Evolutionary conservation across 2,888 invertebrate species (phyloP), one percentile per base, ranked within the genome.

Genomic region (Leucophora obtusa): DNA sequence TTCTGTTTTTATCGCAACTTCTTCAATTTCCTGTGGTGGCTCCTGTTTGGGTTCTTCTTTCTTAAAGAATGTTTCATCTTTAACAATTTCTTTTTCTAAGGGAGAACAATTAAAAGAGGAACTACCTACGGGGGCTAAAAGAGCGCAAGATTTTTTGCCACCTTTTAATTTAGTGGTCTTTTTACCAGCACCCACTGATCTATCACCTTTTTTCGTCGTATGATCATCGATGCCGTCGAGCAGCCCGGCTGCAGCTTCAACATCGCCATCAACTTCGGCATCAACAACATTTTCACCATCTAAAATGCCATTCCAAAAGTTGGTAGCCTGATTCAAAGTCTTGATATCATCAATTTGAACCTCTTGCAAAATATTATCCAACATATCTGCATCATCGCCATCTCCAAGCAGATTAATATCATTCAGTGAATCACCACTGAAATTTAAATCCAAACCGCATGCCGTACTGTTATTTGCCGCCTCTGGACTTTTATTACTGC

Each of bases 251-350:
- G 85, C 84, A 33, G 85, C 84, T 56, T 87, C 87, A n/a, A 84
- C 87, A 65, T 89, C 88, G n/a, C 82, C 82, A 24, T 82, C 84
- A 2, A 83, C 84, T 2, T 79, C 85, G 14, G 86, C 86, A 1
- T 87, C 87, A 14, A 88, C 87, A 68, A 87, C 87, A 68, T 89
- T 89, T 21, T 88, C 89, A 38, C 89, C 90, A 66, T 90, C 90
- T 4, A 90, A 85, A n/a, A 90, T 89, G 69, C 90, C 90, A 78
- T 90, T 90, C 90, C 90, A 90, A 82, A 90, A 90, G 76, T 84
- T 90, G 17, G 90, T 89, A 15, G 89, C 89, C 72, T 90, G 89
- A 83, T 89, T 90, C 15, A 90, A 83, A 7, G 89, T 86, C 79
- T 90, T 90, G 35, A 90, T 87, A 76, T 90, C 90, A 77, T 90